A percentile compares a stretch with the other conserved stretches of the same genome.
Conservation (phyloP, 2,888 invertebrate species). For the Choreutis nemorana region DNA sequence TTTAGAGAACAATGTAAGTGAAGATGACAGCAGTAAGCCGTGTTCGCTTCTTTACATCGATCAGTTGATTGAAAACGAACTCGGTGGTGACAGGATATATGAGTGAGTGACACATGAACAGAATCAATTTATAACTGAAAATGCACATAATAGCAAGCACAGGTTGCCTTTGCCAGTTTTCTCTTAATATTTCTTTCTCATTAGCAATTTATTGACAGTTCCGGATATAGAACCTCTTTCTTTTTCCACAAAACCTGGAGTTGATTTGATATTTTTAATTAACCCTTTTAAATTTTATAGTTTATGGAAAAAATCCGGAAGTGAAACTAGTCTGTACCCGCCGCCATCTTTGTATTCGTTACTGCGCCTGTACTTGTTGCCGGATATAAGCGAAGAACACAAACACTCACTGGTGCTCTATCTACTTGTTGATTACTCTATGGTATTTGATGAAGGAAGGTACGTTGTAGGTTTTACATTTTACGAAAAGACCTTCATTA, state of each 20-base stretch:
- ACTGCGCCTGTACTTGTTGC: constrained; percentile 76
- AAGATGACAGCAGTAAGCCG: constrained; percentile 30
- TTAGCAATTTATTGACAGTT: too few species aligned
- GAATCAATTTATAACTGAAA: too few species aligned
- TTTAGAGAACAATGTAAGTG: constrained; percentile 43
- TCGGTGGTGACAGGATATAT: constrained; percentile 59
- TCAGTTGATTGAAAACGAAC: constrained; percentile 69
- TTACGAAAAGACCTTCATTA: too few species aligned
- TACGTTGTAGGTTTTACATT: constrained; percentile 18
- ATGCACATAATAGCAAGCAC: too few species aligned
- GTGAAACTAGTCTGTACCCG: constrained; percentile 72
- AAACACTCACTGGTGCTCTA: constrained; percentile 86
- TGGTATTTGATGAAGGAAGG: constrained; percentile 69
- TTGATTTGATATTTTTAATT: too few species aligned
- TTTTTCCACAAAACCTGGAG: too few species aligned
- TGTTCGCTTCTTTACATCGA: constrained; percentile 75
- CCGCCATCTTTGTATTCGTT: constrained; percentile 83
- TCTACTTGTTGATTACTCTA: constrained; percentile 81
- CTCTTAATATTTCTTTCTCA: too few species aligned
- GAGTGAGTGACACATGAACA: too few species aligned
- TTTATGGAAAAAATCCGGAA: constrained; percentile 75
- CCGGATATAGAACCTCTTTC: too few species aligned
- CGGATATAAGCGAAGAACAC: constrained; percentile 69
- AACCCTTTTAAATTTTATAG: too few species aligned
- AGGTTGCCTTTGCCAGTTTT: not conserved